These are phyloP conservation scores for Novumbra hubbsi DNA, from an alignment of 2,797 vertebrate species.

Conservation along the genomic window DNA sequence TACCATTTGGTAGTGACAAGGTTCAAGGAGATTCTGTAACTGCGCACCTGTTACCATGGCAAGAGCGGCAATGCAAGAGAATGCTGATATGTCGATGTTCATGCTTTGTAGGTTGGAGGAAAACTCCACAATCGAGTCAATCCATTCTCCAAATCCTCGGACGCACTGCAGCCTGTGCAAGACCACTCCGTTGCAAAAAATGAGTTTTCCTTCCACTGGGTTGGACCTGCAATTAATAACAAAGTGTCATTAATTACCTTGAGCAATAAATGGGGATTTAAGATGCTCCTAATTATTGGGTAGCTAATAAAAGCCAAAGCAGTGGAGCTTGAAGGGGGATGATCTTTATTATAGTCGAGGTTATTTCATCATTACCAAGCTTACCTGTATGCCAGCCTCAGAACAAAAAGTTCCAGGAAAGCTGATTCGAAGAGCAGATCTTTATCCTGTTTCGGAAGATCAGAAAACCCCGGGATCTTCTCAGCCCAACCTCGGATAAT, in stretches of 20 bases:
- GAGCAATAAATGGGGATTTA: slow-evolving; percentile 85
- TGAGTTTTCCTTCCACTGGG: slow-evolving; percentile 97
- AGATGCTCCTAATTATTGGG: slow-evolving; percentile 84
- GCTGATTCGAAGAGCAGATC: slow-evolving; percentile 97
- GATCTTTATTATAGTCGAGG: slow-evolving; percentile 49
- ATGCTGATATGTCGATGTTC: slow-evolving; percentile 97
- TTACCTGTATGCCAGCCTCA: slow-evolving; percentile 96
- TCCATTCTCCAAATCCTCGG: slow-evolving; percentile 98
- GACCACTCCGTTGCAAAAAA: slow-evolving; percentile 98
- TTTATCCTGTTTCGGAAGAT: slow-evolving; percentile 93
- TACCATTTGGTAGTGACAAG: not conserved
- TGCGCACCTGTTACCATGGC: slow-evolving; percentile 97
- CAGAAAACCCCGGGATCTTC: slow-evolving; percentile 92
- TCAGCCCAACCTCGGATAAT: slow-evolving; percentile 98
- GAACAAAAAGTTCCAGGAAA: slow-evolving; percentile 96
- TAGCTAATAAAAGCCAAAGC: slow-evolving; percentile 83
- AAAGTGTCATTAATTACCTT: slow-evolving; percentile 81
- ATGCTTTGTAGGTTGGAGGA: slow-evolving; percentile 98
- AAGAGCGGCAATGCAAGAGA: slow-evolving; percentile 97
- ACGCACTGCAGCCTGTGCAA: slow-evolving; percentile 97
- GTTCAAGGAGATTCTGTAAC: not conserved
- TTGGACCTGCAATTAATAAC: slow-evolving; percentile 91
- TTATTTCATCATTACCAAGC: slow-evolving; percentile 42
- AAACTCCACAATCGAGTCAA: slow-evolving; percentile 97
- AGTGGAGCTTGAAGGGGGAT: slow-evolving; percentile 77